phyloP scores from a whole-genome alignment of 2,888 invertebrate species.

The Yponomeuta sedellus region DNA sequence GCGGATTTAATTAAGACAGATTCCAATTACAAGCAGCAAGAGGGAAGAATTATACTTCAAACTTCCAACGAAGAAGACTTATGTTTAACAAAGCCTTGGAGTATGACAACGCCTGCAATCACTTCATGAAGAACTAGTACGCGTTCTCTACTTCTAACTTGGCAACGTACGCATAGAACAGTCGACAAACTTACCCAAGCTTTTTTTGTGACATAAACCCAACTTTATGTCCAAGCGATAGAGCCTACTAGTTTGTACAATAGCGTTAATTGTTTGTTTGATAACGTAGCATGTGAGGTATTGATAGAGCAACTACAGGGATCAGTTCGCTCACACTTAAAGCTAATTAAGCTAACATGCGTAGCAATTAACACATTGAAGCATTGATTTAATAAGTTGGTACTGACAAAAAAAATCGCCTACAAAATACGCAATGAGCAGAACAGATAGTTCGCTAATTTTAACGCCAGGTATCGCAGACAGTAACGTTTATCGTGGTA shows the following conservation, averaged over 20 bases:
- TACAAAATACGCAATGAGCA: no score
- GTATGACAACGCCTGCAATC: not conserved
- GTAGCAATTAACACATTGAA: no score
- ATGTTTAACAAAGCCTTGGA: not conserved
- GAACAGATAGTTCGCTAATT: no score
- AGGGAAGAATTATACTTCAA: no score
- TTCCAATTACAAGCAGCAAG: no score
- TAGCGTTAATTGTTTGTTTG: not conserved
- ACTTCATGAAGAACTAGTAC: not conserved
- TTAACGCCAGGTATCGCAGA: no score
- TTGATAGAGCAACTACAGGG: not conserved
- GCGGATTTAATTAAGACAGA: no score
- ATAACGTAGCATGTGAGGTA: not conserved
- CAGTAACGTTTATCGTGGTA: no score
- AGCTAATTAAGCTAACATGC: no score
- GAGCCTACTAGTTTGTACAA: not conserved
- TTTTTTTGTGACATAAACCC: not conserved
- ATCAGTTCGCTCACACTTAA: not conserved
- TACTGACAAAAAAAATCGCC: no score
- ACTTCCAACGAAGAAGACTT: not conserved
- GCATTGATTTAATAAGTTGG: no score
- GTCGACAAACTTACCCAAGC: not conserved
- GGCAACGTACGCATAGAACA: constrained; percentile 20
- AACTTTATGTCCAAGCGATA: not conserved
- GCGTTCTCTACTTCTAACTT: constrained; percentile 19